Evolutionary conservation across 2,888 invertebrate species (phyloP), one percentile per base, ranked within the genome.

Genomic region (Himalopsyche tibetana): DNA sequence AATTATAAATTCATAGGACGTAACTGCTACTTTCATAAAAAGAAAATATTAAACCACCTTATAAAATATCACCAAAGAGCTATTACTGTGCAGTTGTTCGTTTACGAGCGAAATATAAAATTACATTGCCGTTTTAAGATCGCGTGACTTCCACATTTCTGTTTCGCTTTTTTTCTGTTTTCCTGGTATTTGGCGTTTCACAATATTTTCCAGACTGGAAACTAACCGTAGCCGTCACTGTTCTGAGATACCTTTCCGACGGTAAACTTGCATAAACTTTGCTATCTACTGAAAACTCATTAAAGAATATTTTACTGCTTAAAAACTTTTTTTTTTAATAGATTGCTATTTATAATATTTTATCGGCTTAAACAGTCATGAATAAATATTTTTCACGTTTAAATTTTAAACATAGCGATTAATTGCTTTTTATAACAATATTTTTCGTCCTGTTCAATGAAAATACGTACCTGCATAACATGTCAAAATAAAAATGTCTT

Each of bases 151-250:
- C 36, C 38, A 36, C 74, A 12, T 28, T 74, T 69, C 69, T 36
- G 69, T 69, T 69, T 69, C 36, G 69, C 69, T 36, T 28, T 69
- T 63, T 69, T 69, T 74, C 74, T 74, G 38, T 74, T 74, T 74
- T 74, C 36, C 74, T 6, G 38, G 19, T 36, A 36, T 74, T 36
- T 12, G 74, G 36, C 74, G 19, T 74, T 74, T 36, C 74, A 74
- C 74, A 38, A 36, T 36, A 74, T 74, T 74, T 69, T 74, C 74
- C 74, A 74, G 74, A 74, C 74, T 74, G 74, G 5, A 74, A 74
- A 74, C 28, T 74, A 12, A 2, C 74, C 74, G 12, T 51, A 15
- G 51, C 12, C 15, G 15, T 5, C 0, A 28, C 74, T 5, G 36
- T 38, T 5, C 69, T 69, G 69, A 69, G 69, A 69, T 28, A 28